Evolutionary conservation across 2,888 invertebrate species (phyloP), one percentile per base, ranked within the genome.

Genomic region (Cristatella mucedo): DNA sequence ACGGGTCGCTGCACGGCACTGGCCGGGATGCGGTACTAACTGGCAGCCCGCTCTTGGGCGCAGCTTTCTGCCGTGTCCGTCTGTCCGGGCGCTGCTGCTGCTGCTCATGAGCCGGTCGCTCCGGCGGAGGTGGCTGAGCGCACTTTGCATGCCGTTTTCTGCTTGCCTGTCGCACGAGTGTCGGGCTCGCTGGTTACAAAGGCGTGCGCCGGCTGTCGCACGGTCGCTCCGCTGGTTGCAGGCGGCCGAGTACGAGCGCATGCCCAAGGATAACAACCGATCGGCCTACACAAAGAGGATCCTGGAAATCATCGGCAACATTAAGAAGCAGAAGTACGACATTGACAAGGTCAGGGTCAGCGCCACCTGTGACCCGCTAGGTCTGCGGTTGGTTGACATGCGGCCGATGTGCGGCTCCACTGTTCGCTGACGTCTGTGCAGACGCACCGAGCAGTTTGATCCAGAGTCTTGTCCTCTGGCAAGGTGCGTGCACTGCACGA

Each of bases 221-320:
- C 26, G 9, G n/a, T 9, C 26, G n/a, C 1, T 16, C 18, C 13
- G 43, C 29, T 42, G 22, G 9, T 44, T 49, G 15, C 42, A 66
- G 65, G 66, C 72, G 48, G 68, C 70, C 19, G 76, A 76, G 51
- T 76, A 75, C 57, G 75, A 77, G 49, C 75, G 76, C 52, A 68
- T 77, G 47, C 73, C 75, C 2, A 62, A 60, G 42, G 59, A 63
- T 49, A 57, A 60, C 6, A 63, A 69, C 56, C 77, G 86, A 52
- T 80, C 82, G 43, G 80, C 82, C 9, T 93, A 91, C 56, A 93
- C 91, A 11, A 76, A 80, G 60, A 73, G 89, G 57, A 93, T 95
- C 50, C 71, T 86, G 57, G 93, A 93, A 71, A 91, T 93, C 52
- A 85, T 91, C 49, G 79, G 80, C 29, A 93, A 89, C 66, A 86